Conservation (phyloP, 2,888 invertebrate genomes). For the Epinotia demarniana region DNA sequence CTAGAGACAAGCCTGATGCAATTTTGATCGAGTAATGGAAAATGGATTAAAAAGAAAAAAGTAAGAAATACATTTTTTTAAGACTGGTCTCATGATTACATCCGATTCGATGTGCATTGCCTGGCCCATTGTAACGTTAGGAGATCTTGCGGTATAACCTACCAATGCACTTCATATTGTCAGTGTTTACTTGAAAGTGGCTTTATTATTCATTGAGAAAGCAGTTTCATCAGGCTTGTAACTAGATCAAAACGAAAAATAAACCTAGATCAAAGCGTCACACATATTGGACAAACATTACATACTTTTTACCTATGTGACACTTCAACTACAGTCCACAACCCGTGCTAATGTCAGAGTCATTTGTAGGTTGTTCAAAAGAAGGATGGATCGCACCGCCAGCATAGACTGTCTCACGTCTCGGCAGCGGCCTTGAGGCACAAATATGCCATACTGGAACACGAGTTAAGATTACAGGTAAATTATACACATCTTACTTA, state of each 20-base stretch:
- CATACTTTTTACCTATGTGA: neutral
- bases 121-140: too few relatives aligned
- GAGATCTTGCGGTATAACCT: too few relatives aligned
- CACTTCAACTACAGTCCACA: neutral
- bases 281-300: neutral
- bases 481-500: conserved; percentile 5
- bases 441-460: conserved; percentile 80
- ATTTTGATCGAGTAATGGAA: neutral
- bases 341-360: neutral
- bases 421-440: conserved; percentile 77
- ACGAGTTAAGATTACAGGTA: conserved; percentile 79
- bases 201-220: neutral
- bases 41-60: too few relatives aligned
- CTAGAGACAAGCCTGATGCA: neutral
- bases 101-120: too few relatives aligned
- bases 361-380: conserved; percentile 75
- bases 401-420: conserved; percentile 73
- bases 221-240: neutral
- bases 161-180: too few relatives aligned
- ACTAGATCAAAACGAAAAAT: neutral
- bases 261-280: neutral
- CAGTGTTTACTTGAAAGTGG: neutral
- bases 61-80: too few relatives aligned
- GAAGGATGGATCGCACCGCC: conserved; percentile 69
- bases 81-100: too few relatives aligned